Evolutionary conservation across 2,888 invertebrate species (phyloP), one percentile per base, ranked within the genome.

Genomic region (Digitonthophagus gazella): DNA sequence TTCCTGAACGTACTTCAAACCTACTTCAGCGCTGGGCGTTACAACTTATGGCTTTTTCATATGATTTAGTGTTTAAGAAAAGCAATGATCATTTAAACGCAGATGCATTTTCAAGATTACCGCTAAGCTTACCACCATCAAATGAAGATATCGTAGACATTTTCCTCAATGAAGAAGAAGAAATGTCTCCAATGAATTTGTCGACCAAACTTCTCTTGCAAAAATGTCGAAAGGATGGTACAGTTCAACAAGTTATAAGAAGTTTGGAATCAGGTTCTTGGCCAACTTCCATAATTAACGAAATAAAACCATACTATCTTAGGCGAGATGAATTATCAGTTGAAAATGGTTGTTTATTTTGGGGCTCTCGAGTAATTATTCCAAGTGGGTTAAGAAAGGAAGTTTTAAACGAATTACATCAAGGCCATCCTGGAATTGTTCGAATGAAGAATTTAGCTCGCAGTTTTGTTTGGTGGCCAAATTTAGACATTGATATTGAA

Each of bases 291-390:
- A 15, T 3, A 3, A 14, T 15, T 57, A 11, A 3, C 15, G 57
- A 57, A 15, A 15, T 57, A 3, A 3, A 57, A 15, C 8, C 57
- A 57, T 57, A 15, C 8, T 57, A 57, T 57, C 8, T 14, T 4
- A 3, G 57, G 3, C 3, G 57, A 57, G 57, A 57, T 15, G 57
- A 57, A 57, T 57, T 57, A 57, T 57, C 15, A 19, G 5, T 5
- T n/a, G 20, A 19, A 5, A 63, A 14, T 63, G n/a, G 58, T 14
- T 71, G 70, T 55, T 6, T 71, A 1, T 19, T 66, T 5, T 70
- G 67, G 67, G 68, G 68, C 16, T 19, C 54, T 57, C 55, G 56
- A 2, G 11, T 66, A 22, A 56, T 20, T n/a, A 66, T 66, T 56
- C 20, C 66, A 11, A 11, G 11, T 4, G 16, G 18, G 5, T 55